phyloP scores from a whole-genome alignment of 2,113 vertebrate genomes.

The Pandion haliaetus region DNA sequence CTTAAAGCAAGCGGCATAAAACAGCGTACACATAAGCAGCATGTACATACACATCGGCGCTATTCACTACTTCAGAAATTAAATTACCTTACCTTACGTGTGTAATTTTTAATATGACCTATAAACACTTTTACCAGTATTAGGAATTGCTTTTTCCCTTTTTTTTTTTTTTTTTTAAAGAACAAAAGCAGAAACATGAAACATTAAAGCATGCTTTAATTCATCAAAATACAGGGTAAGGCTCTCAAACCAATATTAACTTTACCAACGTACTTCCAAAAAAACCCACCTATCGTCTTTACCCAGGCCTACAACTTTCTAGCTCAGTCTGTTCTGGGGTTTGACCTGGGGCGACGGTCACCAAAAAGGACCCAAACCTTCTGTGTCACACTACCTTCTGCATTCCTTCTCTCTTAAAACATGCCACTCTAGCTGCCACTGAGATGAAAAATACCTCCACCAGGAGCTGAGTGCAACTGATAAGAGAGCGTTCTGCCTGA shows the following conservation, averaged over 20 bases:
- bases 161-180: no score
- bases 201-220: not conserved
- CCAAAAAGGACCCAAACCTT: not conserved
- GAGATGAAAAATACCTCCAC: not conserved
- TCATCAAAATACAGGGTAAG: not conserved
- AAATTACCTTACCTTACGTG: not conserved
- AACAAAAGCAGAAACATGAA: not conserved
- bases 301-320: not conserved
- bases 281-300: not conserved
- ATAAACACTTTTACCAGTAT: not conserved
- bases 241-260: not conserved
- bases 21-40: not conserved
- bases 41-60: not conserved
- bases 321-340: not conserved
- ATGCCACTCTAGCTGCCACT: not conserved
- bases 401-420: not conserved
- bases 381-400: not conserved
- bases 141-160: not conserved
- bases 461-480: not conserved
- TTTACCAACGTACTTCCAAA: not conserved
- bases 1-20: not conserved
- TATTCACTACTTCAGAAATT: not conserved
- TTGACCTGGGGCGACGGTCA: not conserved
- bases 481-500: not conserved
- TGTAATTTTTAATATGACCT: not conserved